These are phyloP conservation scores for Labrus mixtus DNA, from an alignment of 2,113 vertebrate genomes.

Conservation along the genomic window DNA sequence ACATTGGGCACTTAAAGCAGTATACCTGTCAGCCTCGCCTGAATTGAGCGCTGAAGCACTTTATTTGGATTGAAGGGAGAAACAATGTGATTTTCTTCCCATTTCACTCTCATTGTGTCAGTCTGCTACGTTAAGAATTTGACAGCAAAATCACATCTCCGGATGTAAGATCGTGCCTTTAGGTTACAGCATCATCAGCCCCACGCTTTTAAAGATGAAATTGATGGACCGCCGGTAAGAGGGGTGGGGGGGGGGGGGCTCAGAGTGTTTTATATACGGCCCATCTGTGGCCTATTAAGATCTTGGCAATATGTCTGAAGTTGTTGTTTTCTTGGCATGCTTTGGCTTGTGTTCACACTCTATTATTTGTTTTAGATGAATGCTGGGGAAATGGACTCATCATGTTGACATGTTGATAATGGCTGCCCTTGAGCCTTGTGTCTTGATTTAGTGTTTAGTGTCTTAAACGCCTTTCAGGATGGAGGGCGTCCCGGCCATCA, in stretches of 20 bases:
- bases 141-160: slow-evolving; percentile 59
- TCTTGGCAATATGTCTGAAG: slow-evolving; percentile 58
- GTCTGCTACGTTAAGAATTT: slow-evolving; percentile 25
- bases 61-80: slow-evolving; percentile 22
- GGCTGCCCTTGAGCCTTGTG: slow-evolving; percentile 74
- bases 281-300: slow-evolving; percentile 65
- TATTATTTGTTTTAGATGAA: slow-evolving; percentile 75
- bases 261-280: slow-evolving; percentile 56
- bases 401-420: slow-evolving; percentile 78
- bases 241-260: slow-evolving; percentile 29
- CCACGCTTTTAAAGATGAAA: slow-evolving; percentile 30
- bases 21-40: slow-evolving; percentile 5
- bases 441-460: slow-evolving; percentile 74
- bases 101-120: slow-evolving; percentile 28
- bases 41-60: slow-evolving; percentile 10
- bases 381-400: slow-evolving; percentile 73
- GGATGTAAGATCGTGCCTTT: slow-evolving; percentile 30
- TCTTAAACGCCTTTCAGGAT: slow-evolving; percentile 67
- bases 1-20: slow-evolving; percentile 11
- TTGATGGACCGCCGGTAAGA: slow-evolving; percentile 46
- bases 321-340: slow-evolving; percentile 41
- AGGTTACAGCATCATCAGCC: slow-evolving; percentile 54
- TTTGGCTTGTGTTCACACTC: slow-evolving; percentile 47
- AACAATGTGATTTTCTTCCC: slow-evolving; percentile 32
- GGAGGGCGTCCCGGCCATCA: slow-evolving; percentile 50